phyloP scores from a whole-genome alignment of 2,797 vertebrate genomes.

The Scolopax bukidnonensis region DNA sequence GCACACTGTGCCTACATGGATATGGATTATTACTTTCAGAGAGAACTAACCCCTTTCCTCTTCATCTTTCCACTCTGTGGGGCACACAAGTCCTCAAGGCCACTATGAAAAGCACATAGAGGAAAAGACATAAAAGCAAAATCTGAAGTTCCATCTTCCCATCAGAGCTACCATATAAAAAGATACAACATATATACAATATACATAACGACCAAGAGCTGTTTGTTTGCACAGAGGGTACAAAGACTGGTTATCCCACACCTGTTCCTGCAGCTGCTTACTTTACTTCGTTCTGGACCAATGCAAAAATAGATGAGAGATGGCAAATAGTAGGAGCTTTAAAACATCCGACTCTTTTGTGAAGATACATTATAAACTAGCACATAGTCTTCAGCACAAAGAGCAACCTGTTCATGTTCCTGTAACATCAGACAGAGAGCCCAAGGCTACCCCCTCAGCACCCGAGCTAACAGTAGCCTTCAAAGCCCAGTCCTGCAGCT shows the following conservation, averaged over 20 bases:
- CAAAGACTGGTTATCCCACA: neutral
- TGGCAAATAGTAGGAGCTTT: neutral
- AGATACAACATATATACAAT: neutral
- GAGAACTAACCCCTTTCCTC: neutral
- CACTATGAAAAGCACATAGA: too few species aligned
- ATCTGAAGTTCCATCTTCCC: neutral
- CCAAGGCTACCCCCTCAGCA: neutral
- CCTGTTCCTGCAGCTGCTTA: neutral
- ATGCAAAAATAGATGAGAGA: neutral
- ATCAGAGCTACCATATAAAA: too few species aligned
- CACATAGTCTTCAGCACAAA: neutral
- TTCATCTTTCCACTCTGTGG: neutral
- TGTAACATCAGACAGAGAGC: neutral
- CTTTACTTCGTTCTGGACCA: neutral
- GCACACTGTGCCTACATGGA: rapidly evolving
- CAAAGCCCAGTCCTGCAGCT: neutral
- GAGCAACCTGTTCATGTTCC: neutral
- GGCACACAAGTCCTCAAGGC: neutral
- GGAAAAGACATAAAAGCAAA: too few species aligned
- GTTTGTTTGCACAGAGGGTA: neutral
- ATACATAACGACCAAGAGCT: neutral
- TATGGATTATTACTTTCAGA: rapidly evolving
- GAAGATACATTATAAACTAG: neutral
- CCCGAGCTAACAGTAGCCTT: neutral
- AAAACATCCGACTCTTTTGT: neutral